These are phyloP conservation scores for Takifugu rubripes DNA, from an alignment of 2,797 vertebrate species.

Conservation along the genomic window DNA sequence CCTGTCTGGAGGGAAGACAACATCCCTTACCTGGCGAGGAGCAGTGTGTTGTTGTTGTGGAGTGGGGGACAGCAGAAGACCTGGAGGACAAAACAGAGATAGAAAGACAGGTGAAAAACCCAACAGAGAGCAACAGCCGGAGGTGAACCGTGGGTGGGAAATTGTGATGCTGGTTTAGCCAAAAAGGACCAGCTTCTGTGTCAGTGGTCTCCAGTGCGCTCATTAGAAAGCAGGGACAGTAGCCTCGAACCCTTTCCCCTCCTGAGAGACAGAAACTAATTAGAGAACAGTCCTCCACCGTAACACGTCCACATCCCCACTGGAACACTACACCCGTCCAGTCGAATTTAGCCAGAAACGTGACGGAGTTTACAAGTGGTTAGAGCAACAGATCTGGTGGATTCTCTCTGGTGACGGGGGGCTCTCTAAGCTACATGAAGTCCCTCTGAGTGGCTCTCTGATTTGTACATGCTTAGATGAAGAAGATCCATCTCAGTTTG, in stretches of 20 bases:
- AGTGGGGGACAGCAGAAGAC: not conserved
- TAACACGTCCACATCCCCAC: conserved; percentile 53
- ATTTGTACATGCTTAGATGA: not conserved
- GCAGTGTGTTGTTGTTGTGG: conserved; percentile 37
- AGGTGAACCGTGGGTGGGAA: conserved; percentile 34
- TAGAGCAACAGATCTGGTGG: too few species aligned
- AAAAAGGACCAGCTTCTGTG: conserved; percentile 31
- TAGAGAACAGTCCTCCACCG: conserved; percentile 63
- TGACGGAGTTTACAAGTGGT: conserved; percentile 34
- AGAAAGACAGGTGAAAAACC: conserved; percentile 17
- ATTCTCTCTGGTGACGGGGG: too few species aligned
- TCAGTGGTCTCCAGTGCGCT: conserved; percentile 67
- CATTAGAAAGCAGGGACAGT: conserved; percentile 71
- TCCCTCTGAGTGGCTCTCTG: not conserved
- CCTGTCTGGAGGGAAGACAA: conserved; percentile 3
- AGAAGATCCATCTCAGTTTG: not conserved
- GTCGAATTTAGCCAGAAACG: conserved; percentile 22
- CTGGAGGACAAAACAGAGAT: conserved; percentile 9
- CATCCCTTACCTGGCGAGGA: conserved; percentile 11
- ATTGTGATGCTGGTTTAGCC: conserved; percentile 21
- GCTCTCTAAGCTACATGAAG: too few species aligned
- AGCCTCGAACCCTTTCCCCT: conserved; percentile 54
- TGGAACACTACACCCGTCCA: conserved; percentile 36
- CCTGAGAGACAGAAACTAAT: conserved; percentile 65
- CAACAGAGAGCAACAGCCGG: conserved; percentile 54